Conservation (phyloP, 1,140 invertebrate species). For the Philotrypesis tridentata region DNA sequence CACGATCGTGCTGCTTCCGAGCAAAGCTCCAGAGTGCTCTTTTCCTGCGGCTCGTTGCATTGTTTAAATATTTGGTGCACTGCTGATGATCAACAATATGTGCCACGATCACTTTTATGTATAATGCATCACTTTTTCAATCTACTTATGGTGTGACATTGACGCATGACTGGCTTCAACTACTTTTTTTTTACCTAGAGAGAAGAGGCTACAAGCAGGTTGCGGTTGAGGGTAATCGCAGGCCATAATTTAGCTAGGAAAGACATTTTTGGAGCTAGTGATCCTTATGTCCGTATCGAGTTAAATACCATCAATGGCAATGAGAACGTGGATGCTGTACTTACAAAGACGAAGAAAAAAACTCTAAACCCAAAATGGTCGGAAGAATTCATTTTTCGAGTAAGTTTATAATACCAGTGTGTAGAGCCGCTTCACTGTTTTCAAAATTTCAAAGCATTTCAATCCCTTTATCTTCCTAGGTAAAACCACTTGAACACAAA, state of each 20-base stretch:
- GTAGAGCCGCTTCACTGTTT: neutral
- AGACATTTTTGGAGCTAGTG: slow-evolving; percentile 98
- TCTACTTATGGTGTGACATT: too few relatives aligned
- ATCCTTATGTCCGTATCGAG: slow-evolving; percentile 96
- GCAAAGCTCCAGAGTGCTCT: too few relatives aligned
- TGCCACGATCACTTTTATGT: too few relatives aligned
- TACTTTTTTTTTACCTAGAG: slow-evolving; percentile 76
- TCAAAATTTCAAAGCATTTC: neutral
- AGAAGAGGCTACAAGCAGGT: slow-evolving; percentile 82
- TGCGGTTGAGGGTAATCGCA: slow-evolving; percentile 88
- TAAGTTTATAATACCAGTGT: slow-evolving; percentile 75
- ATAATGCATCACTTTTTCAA: neutral
- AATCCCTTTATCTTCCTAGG: slow-evolving; percentile 73
- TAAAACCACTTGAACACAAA: slow-evolving; percentile 93
- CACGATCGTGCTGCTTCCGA: too few relatives aligned
- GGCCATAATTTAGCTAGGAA: slow-evolving; percentile 96
- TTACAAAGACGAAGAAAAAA: slow-evolving; percentile 98
- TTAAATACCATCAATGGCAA: slow-evolving; percentile 88
- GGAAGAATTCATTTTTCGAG: slow-evolving; percentile 96
- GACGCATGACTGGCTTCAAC: too few relatives aligned
- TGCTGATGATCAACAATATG: too few relatives aligned
- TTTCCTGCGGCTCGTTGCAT: too few relatives aligned
- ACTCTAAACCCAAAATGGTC: slow-evolving; percentile 97
- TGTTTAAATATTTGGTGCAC: too few relatives aligned
- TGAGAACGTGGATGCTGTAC: slow-evolving; percentile 90